Percentiles rank a stretch among this genome's conserved stretches.
These are phyloP conservation scores for Orthonyx spaldingii DNA, from an alignment of 2,113 vertebrate species.

Conservation along the genomic window DNA sequence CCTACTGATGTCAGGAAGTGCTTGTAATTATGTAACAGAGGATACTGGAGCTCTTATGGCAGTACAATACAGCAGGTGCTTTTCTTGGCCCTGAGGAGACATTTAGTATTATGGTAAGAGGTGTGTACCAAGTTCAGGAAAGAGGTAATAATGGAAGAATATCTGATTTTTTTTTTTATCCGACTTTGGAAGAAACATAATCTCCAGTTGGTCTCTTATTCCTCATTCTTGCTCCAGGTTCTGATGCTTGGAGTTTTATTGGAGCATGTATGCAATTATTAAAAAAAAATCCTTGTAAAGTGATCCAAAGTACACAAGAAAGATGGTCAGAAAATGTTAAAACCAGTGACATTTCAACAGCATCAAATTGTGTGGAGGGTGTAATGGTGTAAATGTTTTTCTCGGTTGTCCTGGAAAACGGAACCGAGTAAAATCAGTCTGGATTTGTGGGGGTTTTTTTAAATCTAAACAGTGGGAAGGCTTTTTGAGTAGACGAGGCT, in stretches of 20 bases:
- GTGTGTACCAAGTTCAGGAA: background rate
- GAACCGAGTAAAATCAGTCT: background rate
- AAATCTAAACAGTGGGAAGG: background rate
- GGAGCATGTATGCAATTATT: background rate
- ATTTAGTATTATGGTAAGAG: background rate
- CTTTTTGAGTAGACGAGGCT: background rate
- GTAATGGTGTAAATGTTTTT: background rate
- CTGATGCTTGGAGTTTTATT: background rate
- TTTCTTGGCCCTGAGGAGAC: background rate
- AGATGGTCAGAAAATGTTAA: background rate
- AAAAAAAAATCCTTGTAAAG: background rate
- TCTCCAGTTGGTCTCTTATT: background rate
- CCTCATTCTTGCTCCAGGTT: background rate
- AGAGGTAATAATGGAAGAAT: background rate
- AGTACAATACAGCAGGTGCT: background rate
- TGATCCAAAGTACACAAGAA: background rate
- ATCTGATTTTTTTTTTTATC: background rate
- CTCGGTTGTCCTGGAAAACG: background rate
- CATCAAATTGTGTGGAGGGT: background rate
- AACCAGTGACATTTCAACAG: background rate
- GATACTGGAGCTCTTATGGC: background rate
- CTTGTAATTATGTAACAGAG: background rate
- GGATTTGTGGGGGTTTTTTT: background rate
- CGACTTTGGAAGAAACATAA: background rate
- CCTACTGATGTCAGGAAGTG: background rate